These are phyloP conservation scores for Thinocorus orbignyianus DNA, from an alignment of 2,113 vertebrate species.

Conservation along the genomic window DNA sequence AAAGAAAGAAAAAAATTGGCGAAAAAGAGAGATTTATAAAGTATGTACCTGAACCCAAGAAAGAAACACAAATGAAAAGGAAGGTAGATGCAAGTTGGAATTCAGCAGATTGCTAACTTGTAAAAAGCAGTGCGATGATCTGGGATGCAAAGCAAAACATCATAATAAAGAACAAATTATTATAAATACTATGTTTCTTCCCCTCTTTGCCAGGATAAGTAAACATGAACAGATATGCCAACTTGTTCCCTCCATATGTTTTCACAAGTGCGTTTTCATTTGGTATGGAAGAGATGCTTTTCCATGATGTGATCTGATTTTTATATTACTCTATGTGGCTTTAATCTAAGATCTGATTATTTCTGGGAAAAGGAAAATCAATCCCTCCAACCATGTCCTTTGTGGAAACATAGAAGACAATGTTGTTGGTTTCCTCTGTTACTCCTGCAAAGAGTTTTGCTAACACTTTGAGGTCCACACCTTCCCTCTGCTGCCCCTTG, in stretches of 20 bases:
- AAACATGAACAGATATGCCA: not conserved
- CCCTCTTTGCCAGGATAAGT: not conserved
- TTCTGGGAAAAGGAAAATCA: not conserved
- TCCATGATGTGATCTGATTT: not conserved
- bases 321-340: not conserved
- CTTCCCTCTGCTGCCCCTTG: not conserved
- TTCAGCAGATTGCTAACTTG: not conserved
- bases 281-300: not conserved
- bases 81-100: not conserved
- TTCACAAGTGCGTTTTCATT: not conserved
- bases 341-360: not conserved
- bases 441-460: not conserved
- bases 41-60: not conserved
- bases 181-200: not conserved
- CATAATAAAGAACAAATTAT: not conserved
- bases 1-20: fast-evolving
- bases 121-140: not conserved
- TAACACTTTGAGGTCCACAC: not conserved
- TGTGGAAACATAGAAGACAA: not conserved
- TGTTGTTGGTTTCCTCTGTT: not conserved
- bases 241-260: not conserved
- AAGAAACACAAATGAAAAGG: not conserved
- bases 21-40: not conserved
- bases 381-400: not conserved
- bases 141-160: not conserved